Conservation (phyloP, 1,140 invertebrate species). For the Drosophila sp. region DNA sequence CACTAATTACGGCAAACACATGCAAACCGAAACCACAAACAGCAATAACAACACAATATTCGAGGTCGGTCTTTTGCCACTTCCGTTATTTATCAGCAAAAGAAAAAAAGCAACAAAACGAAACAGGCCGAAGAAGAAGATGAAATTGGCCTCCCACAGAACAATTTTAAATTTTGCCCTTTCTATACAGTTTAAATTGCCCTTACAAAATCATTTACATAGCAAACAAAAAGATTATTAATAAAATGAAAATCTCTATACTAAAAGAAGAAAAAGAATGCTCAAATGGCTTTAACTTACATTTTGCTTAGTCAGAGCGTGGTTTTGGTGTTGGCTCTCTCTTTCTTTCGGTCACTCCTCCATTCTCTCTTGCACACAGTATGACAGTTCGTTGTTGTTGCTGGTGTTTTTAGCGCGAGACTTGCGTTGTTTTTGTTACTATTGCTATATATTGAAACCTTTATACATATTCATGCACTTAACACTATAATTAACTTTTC, state of each 20-base stretch:
- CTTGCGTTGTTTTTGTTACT: not conserved
- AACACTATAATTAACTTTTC: conserved; percentile 45
- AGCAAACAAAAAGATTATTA: not conserved
- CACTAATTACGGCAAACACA: not conserved
- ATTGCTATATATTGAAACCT: conserved; percentile 1
- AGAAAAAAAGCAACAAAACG: not conserved
- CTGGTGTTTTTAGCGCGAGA: not conserved
- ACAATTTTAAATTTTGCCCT: not conserved
- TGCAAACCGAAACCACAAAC: not conserved
- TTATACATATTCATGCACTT: conserved; percentile 4
- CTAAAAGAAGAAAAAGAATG: not conserved
- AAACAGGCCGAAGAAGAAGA: not conserved
- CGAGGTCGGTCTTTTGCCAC: conserved; percentile 1
- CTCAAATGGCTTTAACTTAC: conserved; percentile 1
- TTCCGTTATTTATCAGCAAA: conserved; percentile 8
- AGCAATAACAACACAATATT: not conserved
- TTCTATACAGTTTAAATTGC: not conserved
- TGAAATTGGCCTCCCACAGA: not conserved
- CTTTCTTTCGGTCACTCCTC: conserved; percentile 1
- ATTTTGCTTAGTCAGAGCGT: conserved; percentile 9
- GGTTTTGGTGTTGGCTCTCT: not conserved
- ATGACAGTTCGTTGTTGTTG: conserved; percentile 1
- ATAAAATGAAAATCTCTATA: not conserved
- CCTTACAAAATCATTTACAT: not conserved
- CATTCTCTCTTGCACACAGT: not conserved